Conservation (phyloP, 2,888 invertebrate genomes). For the Tipula lateralis region DNA sequence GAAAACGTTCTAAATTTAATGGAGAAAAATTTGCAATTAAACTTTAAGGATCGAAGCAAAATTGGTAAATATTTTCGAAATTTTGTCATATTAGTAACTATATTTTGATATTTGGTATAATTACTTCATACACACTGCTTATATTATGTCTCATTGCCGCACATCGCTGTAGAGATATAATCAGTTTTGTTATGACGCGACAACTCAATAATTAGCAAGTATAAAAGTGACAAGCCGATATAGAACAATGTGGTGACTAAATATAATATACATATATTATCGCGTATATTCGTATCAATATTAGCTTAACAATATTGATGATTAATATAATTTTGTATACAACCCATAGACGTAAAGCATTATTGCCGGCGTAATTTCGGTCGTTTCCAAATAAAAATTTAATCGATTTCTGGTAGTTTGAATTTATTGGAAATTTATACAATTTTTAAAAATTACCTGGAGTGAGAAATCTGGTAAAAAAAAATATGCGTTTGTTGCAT, state of each 20-base stretch:
- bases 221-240: neutral
- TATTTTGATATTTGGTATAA: neutral
- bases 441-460: too few relatives aligned
- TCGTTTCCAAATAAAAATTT: too few relatives aligned
- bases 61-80: neutral
- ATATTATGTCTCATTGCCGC: neutral
- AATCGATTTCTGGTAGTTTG: too few relatives aligned
- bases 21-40: constrained; percentile 52
- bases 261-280: too few relatives aligned
- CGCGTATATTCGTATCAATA: neutral
- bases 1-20: constrained; percentile 59
- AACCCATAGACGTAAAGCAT: too few relatives aligned
- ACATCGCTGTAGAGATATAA: neutral
- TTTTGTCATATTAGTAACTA: too few relatives aligned
- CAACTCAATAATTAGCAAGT: neutral
- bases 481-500: too few relatives aligned
- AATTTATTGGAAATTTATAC: too few relatives aligned
- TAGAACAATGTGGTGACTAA: neutral
- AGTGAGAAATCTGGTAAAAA: too few relatives aligned
- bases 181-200: neutral
- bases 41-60: constrained; percentile 31
- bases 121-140: neutral
- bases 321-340: too few relatives aligned
- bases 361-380: too few relatives aligned
- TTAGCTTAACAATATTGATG: neutral